phyloP scores from a whole-genome alignment of 2,797 vertebrate genomes.

The Schizothorax lantsangensis region DNA sequence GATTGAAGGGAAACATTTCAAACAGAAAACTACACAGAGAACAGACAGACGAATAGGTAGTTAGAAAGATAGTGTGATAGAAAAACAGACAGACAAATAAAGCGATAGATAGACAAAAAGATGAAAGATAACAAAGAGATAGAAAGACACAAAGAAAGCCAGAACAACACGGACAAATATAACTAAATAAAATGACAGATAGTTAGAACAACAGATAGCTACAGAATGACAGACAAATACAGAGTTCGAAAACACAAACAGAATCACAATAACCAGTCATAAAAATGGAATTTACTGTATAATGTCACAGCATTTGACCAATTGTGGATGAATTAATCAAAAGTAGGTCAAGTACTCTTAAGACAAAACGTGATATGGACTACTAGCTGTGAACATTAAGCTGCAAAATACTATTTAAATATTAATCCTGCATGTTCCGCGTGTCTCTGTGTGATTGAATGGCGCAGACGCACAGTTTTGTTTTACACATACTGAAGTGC shows the following conservation, averaged over 20 bases:
- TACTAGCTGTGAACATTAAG: neutral
- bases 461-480: no score
- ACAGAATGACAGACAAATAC: no score
- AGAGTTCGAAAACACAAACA: no score
- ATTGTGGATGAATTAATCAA: no score
- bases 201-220: no score
- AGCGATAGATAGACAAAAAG: slow-evolving; percentile 8
- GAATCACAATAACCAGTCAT: no score
- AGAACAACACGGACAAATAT: no score
- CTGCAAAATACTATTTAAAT: neutral
- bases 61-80: neutral
- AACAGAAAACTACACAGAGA: neutral
- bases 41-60: neutral
- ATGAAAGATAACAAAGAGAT: neutral
- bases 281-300: no score
- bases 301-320: no score
- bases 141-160: neutral
- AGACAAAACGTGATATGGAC: neutral
- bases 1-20: neutral
- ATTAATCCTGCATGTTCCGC: neutral
- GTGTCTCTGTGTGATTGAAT: no score
- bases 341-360: neutral
- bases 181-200: no score
- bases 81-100: neutral
- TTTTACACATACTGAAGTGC: no score